Evolutionary conservation across 2,797 vertebrate genomes (phyloP), one percentile per base, ranked within the genome.

Genomic region (Neoniphon sammara): DNA sequence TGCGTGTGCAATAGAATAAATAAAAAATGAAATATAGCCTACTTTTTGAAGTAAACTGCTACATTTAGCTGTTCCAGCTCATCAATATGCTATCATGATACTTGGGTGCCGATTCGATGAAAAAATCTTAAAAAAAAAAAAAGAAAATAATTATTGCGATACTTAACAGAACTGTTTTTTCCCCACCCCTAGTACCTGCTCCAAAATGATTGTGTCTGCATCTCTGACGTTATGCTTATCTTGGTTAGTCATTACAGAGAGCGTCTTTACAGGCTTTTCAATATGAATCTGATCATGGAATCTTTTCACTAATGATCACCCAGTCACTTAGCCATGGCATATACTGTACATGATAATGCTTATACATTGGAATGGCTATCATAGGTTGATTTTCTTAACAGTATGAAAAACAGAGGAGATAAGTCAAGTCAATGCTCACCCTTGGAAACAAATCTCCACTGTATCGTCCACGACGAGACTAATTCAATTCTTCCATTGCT

Each of bases 401-500:
- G 15, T 31, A 56, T 15, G 25, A 70, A 60, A 76, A 80, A 80
- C 47, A 15, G 42, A 42, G n/a, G 7, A 44, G 17, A 23, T 14
- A 10, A 42, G 50, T 44, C 18, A 20, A 31, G n/a, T 23, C 69
- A 15, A 27, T 47, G 59, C 46, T 71, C 36, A 21, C 46, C 74
- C n/a, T 65, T 23, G 34, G 70, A 59, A 78, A 52, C 67, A 82
- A 78, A 76, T 62, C 62, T 75, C 62, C 70, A 25, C 78, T 77
- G 73, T 86, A 75, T 79, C 63, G 67, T 85, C 71, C 67, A 52
- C 75, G 58, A 70, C 52, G 1, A 59, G 34, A 68, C 73, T 92
- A 91, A 92, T 91, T 88, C 66, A 85, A 90, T 92, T 85, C 56
- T 54, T 58, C 56, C 0, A 47, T 85, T 82, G 71, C 85, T 79